Conservation (phyloP, 2,888 invertebrate species). For the Epinotia nisella region DNA sequence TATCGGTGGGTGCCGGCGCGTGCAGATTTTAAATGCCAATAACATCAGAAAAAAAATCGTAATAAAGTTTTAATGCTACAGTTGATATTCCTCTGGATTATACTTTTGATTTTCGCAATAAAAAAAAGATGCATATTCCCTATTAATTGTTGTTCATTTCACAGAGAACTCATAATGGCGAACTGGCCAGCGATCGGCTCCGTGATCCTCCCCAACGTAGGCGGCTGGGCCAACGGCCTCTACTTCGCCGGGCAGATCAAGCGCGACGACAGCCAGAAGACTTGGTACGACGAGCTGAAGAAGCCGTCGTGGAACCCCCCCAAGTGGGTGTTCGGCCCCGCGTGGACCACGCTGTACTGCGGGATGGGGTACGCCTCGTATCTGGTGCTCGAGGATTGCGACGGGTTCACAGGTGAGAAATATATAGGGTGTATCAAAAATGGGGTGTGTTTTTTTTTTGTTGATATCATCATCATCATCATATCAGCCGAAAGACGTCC, state of each 20-base stretch:
- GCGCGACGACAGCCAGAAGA: constrained; percentile 67
- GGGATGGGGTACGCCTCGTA: constrained; percentile 95
- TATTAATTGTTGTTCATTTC: constrained; percentile 30
- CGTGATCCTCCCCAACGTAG: constrained; percentile 83
- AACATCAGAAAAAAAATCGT: too few relatives aligned
- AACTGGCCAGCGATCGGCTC: constrained; percentile 70
- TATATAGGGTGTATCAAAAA: too few relatives aligned
- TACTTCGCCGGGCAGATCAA: constrained; percentile 86
- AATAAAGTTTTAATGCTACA: too few relatives aligned
- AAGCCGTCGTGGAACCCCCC: constrained; percentile 92
- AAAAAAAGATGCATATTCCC: too few relatives aligned
- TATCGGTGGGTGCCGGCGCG: too few relatives aligned
- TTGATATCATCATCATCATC: too few relatives aligned
- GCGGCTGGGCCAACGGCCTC: constrained; percentile 87
- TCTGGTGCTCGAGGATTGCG: constrained; percentile 90
- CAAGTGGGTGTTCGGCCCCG: constrained; percentile 91
- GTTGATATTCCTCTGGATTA: too few relatives aligned
- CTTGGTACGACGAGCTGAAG: constrained; percentile 72
- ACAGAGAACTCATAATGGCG: constrained; percentile 64
- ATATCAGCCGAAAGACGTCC: too few relatives aligned
- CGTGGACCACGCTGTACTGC: constrained; percentile 92
- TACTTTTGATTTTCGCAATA: too few relatives aligned
- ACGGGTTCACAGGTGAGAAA: constrained; percentile 86
- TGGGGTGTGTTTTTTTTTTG: too few relatives aligned
- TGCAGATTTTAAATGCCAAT: too few relatives aligned